These are phyloP conservation scores for Ceratotherium simum DNA, from an alignment of 2,113 vertebrate genomes.

Conservation along the genomic window DNA sequence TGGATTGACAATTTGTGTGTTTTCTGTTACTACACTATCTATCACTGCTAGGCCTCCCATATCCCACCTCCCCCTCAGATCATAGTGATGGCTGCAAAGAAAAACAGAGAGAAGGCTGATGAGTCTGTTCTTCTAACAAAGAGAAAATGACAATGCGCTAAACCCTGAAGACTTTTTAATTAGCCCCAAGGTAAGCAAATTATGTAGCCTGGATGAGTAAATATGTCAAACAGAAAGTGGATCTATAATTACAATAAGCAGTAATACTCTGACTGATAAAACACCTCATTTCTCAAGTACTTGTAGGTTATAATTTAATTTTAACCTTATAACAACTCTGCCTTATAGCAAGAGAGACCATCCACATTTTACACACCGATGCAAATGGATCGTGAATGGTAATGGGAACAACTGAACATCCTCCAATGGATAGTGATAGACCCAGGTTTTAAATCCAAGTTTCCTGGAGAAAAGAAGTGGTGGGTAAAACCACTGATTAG, in stretches of 20 bases:
- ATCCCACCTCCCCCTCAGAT: not conserved
- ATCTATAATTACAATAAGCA: slow-evolving; percentile 23
- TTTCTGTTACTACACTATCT: not conserved
- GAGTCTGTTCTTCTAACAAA: slow-evolving; percentile 27
- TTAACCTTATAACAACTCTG: not conserved
- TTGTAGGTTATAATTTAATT: slow-evolving; percentile 35
- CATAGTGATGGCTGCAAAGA: not conserved
- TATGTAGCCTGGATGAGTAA: slow-evolving; percentile 29
- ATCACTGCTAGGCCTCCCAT: not conserved
- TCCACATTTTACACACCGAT: not conserved
- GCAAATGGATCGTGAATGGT: not conserved
- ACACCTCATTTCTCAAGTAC: slow-evolving; percentile 18
- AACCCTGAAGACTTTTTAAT: slow-evolving; percentile 59
- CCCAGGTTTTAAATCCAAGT: not conserved
- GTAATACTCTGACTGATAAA: slow-evolving; percentile 3
- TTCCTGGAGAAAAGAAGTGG: not conserved
- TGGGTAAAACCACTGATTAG: not conserved
- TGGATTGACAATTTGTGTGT: not conserved
- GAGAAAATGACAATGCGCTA: slow-evolving; percentile 38
- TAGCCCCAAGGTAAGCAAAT: slow-evolving; percentile 22
- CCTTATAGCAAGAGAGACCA: not conserved
- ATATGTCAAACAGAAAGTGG: slow-evolving; percentile 49
- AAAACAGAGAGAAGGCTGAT: not conserved
- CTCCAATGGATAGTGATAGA: accelerated
- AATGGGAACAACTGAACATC: not conserved